phyloP scores from a whole-genome alignment of 2,888 invertebrate species.

The Drosophila cyrtoloma region DNA sequence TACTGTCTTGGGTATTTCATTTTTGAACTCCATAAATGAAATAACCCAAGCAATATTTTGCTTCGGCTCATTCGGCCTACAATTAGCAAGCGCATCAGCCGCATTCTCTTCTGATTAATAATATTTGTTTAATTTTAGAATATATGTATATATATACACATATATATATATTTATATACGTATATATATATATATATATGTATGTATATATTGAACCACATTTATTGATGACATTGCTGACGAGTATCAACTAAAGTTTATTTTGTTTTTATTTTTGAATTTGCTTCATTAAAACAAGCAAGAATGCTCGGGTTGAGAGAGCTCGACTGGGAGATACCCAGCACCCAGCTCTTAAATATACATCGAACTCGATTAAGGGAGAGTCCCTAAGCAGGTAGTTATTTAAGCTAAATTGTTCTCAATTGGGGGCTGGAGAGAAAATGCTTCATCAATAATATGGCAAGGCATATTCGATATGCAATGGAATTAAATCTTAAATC shows the following conservation, averaged over 20 bases:
- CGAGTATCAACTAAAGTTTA: background rate
- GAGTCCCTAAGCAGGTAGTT: background rate
- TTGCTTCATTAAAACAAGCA: background rate
- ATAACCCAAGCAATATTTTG: background rate
- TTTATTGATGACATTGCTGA: conserved; percentile 5
- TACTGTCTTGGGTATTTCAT: background rate
- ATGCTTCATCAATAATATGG: background rate
- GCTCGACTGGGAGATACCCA: background rate
- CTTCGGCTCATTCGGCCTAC: background rate
- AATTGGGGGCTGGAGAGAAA: background rate
- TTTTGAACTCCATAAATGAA: background rate
- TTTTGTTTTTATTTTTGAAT: background rate
- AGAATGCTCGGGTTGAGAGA: background rate
- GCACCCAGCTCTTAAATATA: background rate
- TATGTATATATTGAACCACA: background rate
- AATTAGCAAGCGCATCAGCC: conserved; percentile 1
- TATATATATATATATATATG: background rate
- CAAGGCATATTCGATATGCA: background rate
- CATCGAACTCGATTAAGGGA: background rate
- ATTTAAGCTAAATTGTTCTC: background rate
- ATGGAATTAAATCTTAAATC: background rate
- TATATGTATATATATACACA: background rate
- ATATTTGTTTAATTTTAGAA: background rate
- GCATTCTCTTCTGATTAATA: background rate
- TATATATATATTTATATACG: background rate